Evolutionary conservation across 2,797 vertebrate species (phyloP).

Genomic region (Danio tinwini): DNA sequence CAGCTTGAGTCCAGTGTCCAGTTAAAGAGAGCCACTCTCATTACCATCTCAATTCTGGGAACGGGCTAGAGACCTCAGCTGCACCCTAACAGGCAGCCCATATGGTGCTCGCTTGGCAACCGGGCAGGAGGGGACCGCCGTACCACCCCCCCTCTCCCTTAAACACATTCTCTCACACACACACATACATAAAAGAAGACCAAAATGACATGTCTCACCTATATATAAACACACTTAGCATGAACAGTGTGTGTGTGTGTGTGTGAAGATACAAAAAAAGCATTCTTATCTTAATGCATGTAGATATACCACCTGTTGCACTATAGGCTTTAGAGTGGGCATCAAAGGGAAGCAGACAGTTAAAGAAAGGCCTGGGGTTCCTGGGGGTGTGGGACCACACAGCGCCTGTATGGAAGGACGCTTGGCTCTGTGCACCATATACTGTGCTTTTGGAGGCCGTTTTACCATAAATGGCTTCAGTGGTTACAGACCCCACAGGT

Average conservation of each 20-base stretch:
- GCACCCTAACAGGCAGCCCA: conserved; percentile 83
- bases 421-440: conserved; percentile 30
- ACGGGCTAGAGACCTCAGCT: conserved; percentile 80
- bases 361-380: conserved; percentile 28
- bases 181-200: conserved; percentile 27
- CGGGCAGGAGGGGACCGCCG: conserved; percentile 64
- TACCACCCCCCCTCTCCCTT: conserved; percentile 33
- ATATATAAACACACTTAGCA: not conserved
- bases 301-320: not conserved
- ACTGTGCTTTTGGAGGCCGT: conserved; percentile 32
- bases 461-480: not conserved
- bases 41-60: conserved; percentile 90
- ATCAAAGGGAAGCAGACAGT: conserved; percentile 25
- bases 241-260: not conserved
- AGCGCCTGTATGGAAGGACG: conserved; percentile 28
- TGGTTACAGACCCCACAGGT: conserved; percentile 19
- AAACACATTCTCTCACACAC: conserved; percentile 53
- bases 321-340: not conserved
- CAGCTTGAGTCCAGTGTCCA: conserved; percentile 79
- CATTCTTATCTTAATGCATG: not conserved
- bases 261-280: not conserved
- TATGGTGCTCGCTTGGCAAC: conserved; percentile 85
- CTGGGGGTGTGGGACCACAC: conserved; percentile 55
- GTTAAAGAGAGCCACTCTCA: conserved; percentile 83
- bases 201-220: not conserved